phyloP scores from a whole-genome alignment of 2,797 vertebrate species.

The Thalassophryne amazonica region DNA sequence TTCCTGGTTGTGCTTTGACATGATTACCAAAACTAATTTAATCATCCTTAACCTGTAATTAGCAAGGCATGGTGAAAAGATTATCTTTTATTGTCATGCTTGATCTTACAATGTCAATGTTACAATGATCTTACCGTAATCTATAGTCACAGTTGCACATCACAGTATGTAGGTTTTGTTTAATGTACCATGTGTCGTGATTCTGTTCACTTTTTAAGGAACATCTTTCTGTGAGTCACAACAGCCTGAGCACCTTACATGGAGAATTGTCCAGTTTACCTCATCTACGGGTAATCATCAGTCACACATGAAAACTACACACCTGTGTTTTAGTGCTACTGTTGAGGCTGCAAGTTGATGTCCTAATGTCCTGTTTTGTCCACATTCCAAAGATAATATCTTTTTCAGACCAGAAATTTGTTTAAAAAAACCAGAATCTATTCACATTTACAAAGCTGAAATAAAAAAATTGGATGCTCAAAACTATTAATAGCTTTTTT shows the following conservation, averaged over 20 bases:
- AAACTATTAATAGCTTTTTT: too few species aligned
- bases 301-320: background rate
- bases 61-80: background rate
- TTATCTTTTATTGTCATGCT: background rate
- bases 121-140: slow-evolving; percentile 41
- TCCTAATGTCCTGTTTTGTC: too few species aligned
- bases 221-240: slow-evolving; percentile 97
- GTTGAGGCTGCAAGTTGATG: too few species aligned
- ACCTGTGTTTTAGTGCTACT: background rate
- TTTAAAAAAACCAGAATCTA: too few species aligned
- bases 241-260: slow-evolving; percentile 93
- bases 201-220: slow-evolving; percentile 76
- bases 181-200: background rate
- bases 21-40: slow-evolving; percentile 25
- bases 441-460: too few species aligned
- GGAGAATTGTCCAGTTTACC: slow-evolving; percentile 94
- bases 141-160: slow-evolving; percentile 6
- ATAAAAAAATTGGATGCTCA: too few species aligned
- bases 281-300: slow-evolving; percentile 85
- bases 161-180: slow-evolving; percentile 4
- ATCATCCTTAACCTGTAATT: background rate
- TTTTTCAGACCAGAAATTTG: too few species aligned
- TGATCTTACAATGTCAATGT: slow-evolving; percentile 1
- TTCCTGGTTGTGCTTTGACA: slow-evolving; percentile 3
- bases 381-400: too few species aligned